phyloP scores from a whole-genome alignment of 2,113 vertebrate species.

The Narcine bancroftii region DNA sequence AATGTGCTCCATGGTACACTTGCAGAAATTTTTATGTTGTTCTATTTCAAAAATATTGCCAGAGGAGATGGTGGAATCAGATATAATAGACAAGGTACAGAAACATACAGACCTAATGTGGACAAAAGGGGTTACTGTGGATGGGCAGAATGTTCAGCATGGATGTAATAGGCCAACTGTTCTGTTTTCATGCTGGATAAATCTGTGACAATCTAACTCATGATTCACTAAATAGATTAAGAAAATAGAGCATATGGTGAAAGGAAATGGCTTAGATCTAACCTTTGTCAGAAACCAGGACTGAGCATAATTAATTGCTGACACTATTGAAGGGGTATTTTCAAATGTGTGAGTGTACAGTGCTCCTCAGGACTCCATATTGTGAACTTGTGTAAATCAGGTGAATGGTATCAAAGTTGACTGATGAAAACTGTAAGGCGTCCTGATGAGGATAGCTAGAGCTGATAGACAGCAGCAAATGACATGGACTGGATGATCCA shows the following conservation, averaged over 20 bases:
- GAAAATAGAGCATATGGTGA: background rate
- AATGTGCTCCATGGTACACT: too few relatives aligned
- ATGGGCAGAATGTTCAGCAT: too few relatives aligned
- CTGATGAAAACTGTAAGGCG: background rate
- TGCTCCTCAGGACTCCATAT: background rate
- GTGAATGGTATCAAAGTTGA: background rate
- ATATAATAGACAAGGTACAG: too few relatives aligned
- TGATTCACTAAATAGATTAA: background rate
- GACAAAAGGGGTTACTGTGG: too few relatives aligned
- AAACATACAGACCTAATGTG: too few relatives aligned
- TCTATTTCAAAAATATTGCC: too few relatives aligned
- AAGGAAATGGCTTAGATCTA: background rate
- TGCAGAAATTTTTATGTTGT: too few relatives aligned
- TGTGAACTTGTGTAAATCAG: background rate
- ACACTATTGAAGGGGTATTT: background rate
- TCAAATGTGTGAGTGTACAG: background rate
- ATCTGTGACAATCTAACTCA: too few relatives aligned
- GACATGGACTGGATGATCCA: background rate
- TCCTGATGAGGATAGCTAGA: background rate
- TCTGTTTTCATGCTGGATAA: too few relatives aligned
- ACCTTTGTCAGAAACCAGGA: background rate
- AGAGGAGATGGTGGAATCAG: too few relatives aligned
- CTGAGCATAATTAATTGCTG: background rate
- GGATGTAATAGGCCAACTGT: too few relatives aligned
- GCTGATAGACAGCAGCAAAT: background rate